Conservation (phyloP, 2,888 invertebrate genomes). For the Cryptus armator region DNA sequence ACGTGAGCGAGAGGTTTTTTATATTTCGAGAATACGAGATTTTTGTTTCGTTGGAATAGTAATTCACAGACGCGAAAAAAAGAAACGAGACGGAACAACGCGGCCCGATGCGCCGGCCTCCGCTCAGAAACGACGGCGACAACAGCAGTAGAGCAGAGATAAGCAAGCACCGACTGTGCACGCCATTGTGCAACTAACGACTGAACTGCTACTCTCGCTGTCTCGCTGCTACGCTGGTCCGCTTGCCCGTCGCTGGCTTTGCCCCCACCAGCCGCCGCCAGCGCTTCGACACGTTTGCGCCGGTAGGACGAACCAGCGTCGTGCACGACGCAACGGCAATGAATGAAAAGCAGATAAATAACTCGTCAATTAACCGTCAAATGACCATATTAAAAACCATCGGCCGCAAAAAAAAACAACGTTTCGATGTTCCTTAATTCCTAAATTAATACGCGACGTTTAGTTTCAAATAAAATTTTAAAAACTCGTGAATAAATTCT, state of each 20-base stretch:
- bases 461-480: not conserved
- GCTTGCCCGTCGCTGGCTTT: not conserved
- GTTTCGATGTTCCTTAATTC: too few species aligned
- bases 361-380: too few species aligned
- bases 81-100: constrained; percentile 82
- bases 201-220: constrained; percentile 71
- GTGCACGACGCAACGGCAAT: not conserved
- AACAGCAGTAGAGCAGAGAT: constrained; percentile 69
- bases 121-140: constrained; percentile 84
- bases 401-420: too few species aligned
- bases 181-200: constrained; percentile 84
- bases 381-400: too few species aligned
- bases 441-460: not conserved
- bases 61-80: constrained; percentile 70
- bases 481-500: not conserved
- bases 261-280: not conserved
- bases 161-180: constrained; percentile 74
- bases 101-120: constrained; percentile 81
- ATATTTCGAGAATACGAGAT: too few species aligned
- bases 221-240: not conserved
- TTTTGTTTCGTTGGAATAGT: constrained; percentile 31
- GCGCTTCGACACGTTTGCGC: not conserved
- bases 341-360: too few species aligned
- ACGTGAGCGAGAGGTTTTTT: not conserved
- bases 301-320: not conserved